Evolutionary conservation across 2,113 vertebrate species (phyloP).

Genomic region (Triplophysa dalaica): DNA sequence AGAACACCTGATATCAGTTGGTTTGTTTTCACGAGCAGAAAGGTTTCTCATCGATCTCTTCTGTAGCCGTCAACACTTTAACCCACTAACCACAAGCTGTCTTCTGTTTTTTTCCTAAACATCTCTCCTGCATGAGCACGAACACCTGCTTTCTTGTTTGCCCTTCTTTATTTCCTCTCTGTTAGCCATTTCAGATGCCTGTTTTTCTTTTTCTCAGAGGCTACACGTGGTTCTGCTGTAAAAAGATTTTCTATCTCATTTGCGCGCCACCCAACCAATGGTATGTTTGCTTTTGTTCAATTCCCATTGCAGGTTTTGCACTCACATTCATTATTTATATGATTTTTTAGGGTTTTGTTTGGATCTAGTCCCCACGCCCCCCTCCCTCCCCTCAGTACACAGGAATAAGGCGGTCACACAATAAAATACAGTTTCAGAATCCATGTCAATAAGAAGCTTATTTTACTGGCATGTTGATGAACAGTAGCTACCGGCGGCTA

Average conservation of each 20-base stretch:
- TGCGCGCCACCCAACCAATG: constrained; percentile 97
- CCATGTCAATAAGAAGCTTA: constrained; percentile 10
- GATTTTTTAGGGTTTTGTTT: constrained; percentile 70
- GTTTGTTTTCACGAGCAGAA: background rate
- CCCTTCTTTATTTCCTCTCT: constrained; percentile 74
- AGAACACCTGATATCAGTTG: too few relatives aligned
- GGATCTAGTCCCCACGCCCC: constrained; percentile 61
- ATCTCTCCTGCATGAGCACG: constrained; percentile 65
- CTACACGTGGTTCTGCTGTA: constrained; percentile 92
- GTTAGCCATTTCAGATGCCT: constrained; percentile 91
- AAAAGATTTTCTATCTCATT: constrained; percentile 98
- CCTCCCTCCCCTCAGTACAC: constrained; percentile 59
- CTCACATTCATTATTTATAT: constrained; percentile 70
- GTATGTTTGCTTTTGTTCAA: constrained; percentile 91
- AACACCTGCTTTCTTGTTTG: constrained; percentile 62
- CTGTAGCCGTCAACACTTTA: constrained; percentile 28
- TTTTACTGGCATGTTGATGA: too few relatives aligned
- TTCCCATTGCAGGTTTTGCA: constrained; percentile 68
- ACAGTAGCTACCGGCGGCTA: too few relatives aligned
- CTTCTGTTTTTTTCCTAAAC: constrained; percentile 66
- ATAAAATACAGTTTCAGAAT: constrained; percentile 40
- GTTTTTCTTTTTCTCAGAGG: constrained; percentile 96
- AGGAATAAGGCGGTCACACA: constrained; percentile 35
- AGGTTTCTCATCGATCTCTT: constrained; percentile 5
- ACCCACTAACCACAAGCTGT: constrained; percentile 51